Evolutionary conservation across 2,888 invertebrate species (phyloP).

Genomic region (Drosophila yooni): DNA sequence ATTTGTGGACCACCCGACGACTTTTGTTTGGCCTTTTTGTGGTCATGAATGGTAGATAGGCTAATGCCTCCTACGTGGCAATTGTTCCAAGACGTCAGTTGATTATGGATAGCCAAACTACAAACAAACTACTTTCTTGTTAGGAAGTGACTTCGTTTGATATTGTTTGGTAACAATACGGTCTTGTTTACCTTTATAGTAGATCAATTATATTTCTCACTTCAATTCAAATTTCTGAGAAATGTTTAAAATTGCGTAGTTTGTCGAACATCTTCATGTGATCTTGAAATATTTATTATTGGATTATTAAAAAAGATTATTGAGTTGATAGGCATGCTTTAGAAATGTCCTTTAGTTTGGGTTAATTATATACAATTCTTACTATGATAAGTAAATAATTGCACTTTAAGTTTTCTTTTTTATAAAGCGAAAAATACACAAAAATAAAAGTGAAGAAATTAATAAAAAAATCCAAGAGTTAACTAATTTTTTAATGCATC

Average conservation of each 20-base stretch:
- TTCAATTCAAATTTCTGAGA: slow-evolving; percentile 40
- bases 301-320: not conserved
- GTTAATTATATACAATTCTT: not conserved
- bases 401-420: not conserved
- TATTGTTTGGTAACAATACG: slow-evolving; percentile 58
- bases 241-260: slow-evolving; percentile 20
- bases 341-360: not conserved
- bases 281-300: not conserved
- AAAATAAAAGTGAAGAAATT: not conserved
- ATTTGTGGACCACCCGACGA: slow-evolving; percentile 72
- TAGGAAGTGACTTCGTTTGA: slow-evolving; percentile 55
- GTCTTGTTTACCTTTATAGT: slow-evolving; percentile 35
- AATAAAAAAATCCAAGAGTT: not conserved
- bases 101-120: slow-evolving; percentile 73
- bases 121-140: slow-evolving; percentile 75
- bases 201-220: slow-evolving; percentile 20
- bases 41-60: slow-evolving; percentile 74
- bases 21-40: slow-evolving; percentile 77
- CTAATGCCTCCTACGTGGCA: slow-evolving; percentile 66
- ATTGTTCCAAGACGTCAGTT: slow-evolving; percentile 65
- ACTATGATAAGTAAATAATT: not conserved
- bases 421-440: not conserved
- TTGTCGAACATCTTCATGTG: slow-evolving; percentile 10
- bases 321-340: not conserved
- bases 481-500: not conserved